A percentile compares a stretch with the other conserved stretches of the same genome.
phyloP scores from a whole-genome alignment of 2,113 vertebrate genomes.

The Acanthochromis polyacanthus region DNA sequence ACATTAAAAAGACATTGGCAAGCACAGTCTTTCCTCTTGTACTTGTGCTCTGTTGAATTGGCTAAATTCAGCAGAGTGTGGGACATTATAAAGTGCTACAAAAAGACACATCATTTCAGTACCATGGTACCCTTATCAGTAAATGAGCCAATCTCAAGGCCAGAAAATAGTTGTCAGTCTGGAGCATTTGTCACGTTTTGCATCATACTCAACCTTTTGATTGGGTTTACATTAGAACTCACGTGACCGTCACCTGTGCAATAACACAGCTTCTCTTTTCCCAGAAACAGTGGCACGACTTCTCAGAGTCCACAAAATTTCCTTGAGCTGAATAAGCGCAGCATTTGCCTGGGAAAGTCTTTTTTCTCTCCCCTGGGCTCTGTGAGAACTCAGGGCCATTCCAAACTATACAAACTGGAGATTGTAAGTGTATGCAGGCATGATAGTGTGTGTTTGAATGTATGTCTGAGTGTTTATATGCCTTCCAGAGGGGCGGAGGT shows the following conservation, averaged over 20 bases:
- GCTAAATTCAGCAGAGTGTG: slow-evolving; percentile 29
- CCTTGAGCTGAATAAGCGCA: slow-evolving; percentile 66
- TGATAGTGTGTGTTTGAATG: slow-evolving; percentile 45
- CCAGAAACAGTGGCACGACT: slow-evolving; percentile 39
- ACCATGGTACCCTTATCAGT: not conserved
- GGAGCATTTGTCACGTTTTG: not conserved
- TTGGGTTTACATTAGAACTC: slow-evolving; percentile 8
- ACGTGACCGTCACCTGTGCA: slow-evolving; percentile 47
- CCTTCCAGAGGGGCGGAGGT: slow-evolving; percentile 65
- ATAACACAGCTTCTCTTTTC: slow-evolving; percentile 21
- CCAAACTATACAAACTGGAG: slow-evolving; percentile 77
- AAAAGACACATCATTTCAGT: not conserved
- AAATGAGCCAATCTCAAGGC: slow-evolving; percentile 5
- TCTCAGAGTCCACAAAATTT: slow-evolving; percentile 55
- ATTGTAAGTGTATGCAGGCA: slow-evolving; percentile 53
- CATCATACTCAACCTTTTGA: slow-evolving; percentile 9
- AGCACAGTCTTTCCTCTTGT: slow-evolving; percentile 40
- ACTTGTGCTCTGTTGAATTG: slow-evolving; percentile 44
- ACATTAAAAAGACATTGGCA: slow-evolving; percentile 50
- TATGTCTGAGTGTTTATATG: slow-evolving; percentile 70
- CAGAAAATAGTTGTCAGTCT: not conserved
- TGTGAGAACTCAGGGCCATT: slow-evolving; percentile 67
- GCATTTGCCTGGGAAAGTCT: slow-evolving; percentile 76
- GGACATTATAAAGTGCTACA: slow-evolving; percentile 54
- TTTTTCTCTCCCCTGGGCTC: slow-evolving; percentile 57